Percentiles rank a stretch among this genome's conserved stretches.
These are phyloP conservation scores for Argynnis bischoffii DNA, from an alignment of 2,888 invertebrate species.

Conservation along the genomic window DNA sequence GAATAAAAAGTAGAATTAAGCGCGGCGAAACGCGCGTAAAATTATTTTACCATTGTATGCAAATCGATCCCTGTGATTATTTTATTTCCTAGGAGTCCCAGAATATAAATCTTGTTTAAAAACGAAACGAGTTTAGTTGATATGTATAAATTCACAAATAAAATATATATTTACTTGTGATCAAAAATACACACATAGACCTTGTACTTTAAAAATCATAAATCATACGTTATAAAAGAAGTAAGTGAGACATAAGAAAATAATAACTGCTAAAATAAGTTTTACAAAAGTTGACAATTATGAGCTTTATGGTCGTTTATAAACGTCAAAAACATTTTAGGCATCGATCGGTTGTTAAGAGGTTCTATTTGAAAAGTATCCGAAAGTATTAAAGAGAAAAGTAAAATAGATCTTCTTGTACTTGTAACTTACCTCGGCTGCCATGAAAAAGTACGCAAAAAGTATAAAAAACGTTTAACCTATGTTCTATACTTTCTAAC, in stretches of 20 bases:
- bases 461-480: no score
- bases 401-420: no score
- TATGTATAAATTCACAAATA: constrained; percentile 59
- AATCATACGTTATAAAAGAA: constrained; percentile 23
- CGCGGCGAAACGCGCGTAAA: constrained; percentile 82
- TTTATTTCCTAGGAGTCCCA: constrained; percentile 80
- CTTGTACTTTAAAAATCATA: constrained; percentile 14
- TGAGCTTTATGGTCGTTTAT: constrained; percentile 13
- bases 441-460: no score
- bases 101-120: constrained; percentile 79
- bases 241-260: constrained; percentile 25
- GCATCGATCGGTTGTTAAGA: constrained; percentile 15
- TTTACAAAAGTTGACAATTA: constrained; percentile 25
- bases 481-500: no score
- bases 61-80: constrained; percentile 80
- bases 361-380: neutral
- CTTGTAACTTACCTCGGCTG: no score
- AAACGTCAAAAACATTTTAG: constrained; percentile 14
- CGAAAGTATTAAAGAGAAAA: no score
- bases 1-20: constrained; percentile 81
- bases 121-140: constrained; percentile 68
- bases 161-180: constrained; percentile 38
- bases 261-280: constrained; percentile 29
- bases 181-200: constrained; percentile 16
- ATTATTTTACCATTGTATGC: constrained; percentile 83